Base-by-base conservation (phyloP, 2,113 vertebrate genomes). In the Antigone vipio region DNA sequence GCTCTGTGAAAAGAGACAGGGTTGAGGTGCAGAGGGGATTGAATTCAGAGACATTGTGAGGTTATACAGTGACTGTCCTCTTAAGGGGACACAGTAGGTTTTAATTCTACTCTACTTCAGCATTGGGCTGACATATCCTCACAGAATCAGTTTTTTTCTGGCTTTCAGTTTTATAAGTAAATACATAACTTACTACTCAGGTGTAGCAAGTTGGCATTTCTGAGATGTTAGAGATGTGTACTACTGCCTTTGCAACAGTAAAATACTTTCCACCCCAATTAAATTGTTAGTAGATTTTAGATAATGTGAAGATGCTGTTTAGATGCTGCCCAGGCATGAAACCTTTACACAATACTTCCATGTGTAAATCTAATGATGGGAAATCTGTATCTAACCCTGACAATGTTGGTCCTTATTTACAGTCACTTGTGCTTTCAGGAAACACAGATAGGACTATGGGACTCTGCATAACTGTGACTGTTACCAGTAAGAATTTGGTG, bases 61-160 rank as follows among this genome's bases (percentile, higher is more conserved):
- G 24, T 44, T 88, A 15, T 55, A 44, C 3, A 44, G 11, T 49
- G n/a, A 62, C n/a, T 76, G 26, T 35, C 16, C 21, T 52, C 45
- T 72, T 7, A 69, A 45, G 15, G 5, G 4, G 6, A 32, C 7
- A n/a, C 6, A 44, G 2, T 22, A 20, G 12, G 6, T 47, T 64
- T 75, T 76, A 60, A 22, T 60, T 83, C 40, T 38, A 30, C 14
- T 21, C 32, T 40, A 30, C 35, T 79, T 63, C 23, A 71, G 13
- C 7, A 44, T 71, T 78, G 68, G 9, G 3, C 6, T 32, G 19
- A 58, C 9, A 3, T 52, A 50, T 55, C 10, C 7, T 58, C 26
- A 50, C 2, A 27, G 21, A 73, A 59, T 1, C 2, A 19, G 0
- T 8, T n/a, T n/a, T 56, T 73, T 58, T 35, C 50, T 44, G n/a